These are phyloP conservation scores for Glomeris marginata DNA, from an alignment of 2,888 invertebrate species.

Conservation along the genomic window DNA sequence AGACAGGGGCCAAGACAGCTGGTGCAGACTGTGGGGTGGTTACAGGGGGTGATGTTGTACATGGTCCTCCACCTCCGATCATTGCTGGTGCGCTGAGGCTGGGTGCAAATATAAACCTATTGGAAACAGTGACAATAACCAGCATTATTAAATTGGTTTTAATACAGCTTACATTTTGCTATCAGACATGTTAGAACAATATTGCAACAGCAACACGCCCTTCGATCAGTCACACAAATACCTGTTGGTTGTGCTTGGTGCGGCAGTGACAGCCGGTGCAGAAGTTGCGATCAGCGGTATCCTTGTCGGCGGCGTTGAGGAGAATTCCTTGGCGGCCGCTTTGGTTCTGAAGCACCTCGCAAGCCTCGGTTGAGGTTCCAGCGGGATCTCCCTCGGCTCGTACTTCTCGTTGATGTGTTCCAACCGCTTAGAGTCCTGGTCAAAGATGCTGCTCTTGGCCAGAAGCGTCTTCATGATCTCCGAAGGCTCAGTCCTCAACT, in stretches of 20 bases:
- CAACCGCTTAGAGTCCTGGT: slow-evolving; percentile 83
- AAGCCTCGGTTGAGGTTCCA: slow-evolving; percentile 9
- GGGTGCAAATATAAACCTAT: too few relatives aligned
- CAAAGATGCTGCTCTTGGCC: slow-evolving; percentile 85
- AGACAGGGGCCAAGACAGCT: too few relatives aligned
- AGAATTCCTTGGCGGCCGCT: slow-evolving; percentile 23
- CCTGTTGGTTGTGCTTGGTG: slow-evolving; percentile 12
- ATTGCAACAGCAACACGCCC: too few relatives aligned
- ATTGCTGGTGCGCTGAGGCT: too few relatives aligned
- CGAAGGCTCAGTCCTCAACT: slow-evolving; percentile 68
- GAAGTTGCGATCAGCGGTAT: neutral
- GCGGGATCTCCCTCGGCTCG: slow-evolving; percentile 35
- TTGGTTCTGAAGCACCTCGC: slow-evolving; percentile 21
- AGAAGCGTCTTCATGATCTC: slow-evolving; percentile 84
- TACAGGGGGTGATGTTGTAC: too few relatives aligned
- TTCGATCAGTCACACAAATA: too few relatives aligned
- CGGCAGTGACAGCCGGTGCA: neutral
- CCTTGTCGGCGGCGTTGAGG: slow-evolving; percentile 5
- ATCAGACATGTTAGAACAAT: too few relatives aligned
- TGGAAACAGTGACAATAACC: too few relatives aligned
- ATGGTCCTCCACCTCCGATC: too few relatives aligned
- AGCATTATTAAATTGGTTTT: too few relatives aligned
- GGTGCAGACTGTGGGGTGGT: too few relatives aligned
- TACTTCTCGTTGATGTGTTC: slow-evolving; percentile 66
- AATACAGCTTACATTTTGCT: too few relatives aligned